Conservation (phyloP, 2,113 vertebrate species). For the Halcyon malimbica region DNA sequence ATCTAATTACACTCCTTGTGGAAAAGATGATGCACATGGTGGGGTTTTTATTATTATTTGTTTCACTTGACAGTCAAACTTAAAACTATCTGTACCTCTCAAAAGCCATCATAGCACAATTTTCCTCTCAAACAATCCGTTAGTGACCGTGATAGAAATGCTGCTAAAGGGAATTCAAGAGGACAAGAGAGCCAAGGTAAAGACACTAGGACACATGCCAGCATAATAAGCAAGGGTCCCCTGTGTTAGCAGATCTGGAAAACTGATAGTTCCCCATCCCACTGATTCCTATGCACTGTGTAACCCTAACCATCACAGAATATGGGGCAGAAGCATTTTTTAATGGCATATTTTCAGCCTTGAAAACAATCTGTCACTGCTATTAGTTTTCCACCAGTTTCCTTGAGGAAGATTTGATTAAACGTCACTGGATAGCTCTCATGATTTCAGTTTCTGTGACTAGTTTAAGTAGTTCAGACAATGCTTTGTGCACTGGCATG, state of each 20-base stretch:
- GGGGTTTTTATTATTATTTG: neutral
- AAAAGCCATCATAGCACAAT: neutral
- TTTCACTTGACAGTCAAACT: neutral
- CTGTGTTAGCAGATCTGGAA: neutral
- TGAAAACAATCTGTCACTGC: neutral
- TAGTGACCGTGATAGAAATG: neutral
- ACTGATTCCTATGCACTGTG: neutral
- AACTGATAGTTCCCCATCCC: neutral
- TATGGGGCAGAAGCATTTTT: neutral
- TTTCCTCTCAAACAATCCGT: neutral
- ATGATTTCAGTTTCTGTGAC: neutral
- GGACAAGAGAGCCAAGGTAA: neutral
- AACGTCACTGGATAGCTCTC: neutral
- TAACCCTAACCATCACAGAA: neutral
- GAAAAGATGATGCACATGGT: neutral
- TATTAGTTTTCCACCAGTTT: neutral
- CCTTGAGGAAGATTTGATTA: neutral
- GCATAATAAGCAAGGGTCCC: neutral
- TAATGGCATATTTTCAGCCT: neutral
- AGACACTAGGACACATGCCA: neutral
- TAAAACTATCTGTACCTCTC: neutral
- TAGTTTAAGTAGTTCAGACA: neutral
- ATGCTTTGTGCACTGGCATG: neutral
- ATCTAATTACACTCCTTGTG: neutral
- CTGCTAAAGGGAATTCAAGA: neutral